Evolutionary conservation across 92 coral and sea anemone species (phyloP).

Genomic region (Montipora capitata): DNA sequence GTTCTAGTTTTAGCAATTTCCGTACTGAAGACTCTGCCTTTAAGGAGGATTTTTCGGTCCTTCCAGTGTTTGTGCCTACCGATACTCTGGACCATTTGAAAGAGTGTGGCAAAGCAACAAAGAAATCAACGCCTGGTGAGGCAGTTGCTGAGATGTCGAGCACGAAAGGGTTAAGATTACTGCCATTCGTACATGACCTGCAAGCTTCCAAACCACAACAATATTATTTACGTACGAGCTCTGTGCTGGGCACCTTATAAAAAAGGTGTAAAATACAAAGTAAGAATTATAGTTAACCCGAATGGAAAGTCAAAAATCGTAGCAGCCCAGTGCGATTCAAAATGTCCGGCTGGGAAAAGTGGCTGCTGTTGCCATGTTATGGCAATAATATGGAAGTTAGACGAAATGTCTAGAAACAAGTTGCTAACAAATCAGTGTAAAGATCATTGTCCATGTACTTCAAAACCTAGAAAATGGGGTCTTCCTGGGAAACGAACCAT

Average conservation of each 20-base stretch:
- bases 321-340: no score
- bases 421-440: constrained; percentile 4
- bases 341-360: constrained; percentile 75
- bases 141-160: constrained; percentile 78
- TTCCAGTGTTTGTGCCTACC: constrained; percentile 76
- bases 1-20: no score
- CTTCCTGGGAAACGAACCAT: no score
- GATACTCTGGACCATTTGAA: constrained; percentile 77
- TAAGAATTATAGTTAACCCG: constrained; percentile 50
- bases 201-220: constrained; percentile 48
- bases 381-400: constrained; percentile 80
- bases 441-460: constrained; percentile 65
- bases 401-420: constrained; percentile 81
- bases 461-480: constrained; percentile 85
- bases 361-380: constrained; percentile 79
- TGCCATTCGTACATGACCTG: constrained; percentile 75
- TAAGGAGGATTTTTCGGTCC: constrained; percentile 67
- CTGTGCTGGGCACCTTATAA: constrained; percentile 82
- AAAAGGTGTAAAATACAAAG: constrained; percentile 78
- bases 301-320: no score
- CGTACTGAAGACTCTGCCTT: no score
- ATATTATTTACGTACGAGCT: constrained; percentile 65
- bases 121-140: constrained; percentile 57
- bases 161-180: constrained; percentile 67
- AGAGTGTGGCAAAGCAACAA: constrained; percentile 72